Percentiles rank a stretch among this genome's conserved stretches.
Conservation (phyloP, 64 coral and sea anemone genomes). For the Montipora efflorescens region DNA sequence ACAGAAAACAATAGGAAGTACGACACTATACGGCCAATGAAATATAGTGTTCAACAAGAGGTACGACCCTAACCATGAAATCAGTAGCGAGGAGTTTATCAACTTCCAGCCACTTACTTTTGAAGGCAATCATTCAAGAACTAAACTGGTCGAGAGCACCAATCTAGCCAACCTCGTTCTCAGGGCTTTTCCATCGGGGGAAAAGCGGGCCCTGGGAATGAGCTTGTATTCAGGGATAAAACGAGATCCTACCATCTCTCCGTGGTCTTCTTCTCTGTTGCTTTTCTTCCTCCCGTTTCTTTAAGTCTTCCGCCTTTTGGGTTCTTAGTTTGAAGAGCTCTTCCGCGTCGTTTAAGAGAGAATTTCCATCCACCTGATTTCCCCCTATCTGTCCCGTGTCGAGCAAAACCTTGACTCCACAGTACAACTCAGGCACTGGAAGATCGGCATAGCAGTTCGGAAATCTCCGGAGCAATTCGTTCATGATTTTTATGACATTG, state of each 20-base stretch:
- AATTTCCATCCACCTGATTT: not conserved
- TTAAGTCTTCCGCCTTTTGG: slow-evolving; percentile 50
- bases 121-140: too few species aligned
- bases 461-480: slow-evolving; percentile 23
- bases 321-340: slow-evolving; percentile 27
- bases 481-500: slow-evolving; percentile 33
- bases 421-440: slow-evolving; percentile 8
- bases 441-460: slow-evolving; percentile 46
- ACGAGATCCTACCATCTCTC: slow-evolving; percentile 2
- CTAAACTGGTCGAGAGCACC: too few species aligned
- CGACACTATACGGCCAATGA: too few species aligned
- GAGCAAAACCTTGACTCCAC: not conserved
- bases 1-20: too few species aligned
- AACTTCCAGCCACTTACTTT: too few species aligned
- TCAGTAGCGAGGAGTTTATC: too few species aligned
- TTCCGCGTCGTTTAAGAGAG: not conserved
- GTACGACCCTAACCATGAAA: too few species aligned
- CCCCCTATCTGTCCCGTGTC: not conserved
- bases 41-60: too few species aligned
- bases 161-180: too few species aligned
- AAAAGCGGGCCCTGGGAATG: too few species aligned
- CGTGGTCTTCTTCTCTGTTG: not conserved
- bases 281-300: slow-evolving; percentile 52
- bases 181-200: too few species aligned
- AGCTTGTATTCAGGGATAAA: too few species aligned